Evolutionary conservation across 2,797 vertebrate species (phyloP), one percentile per base, ranked within the genome.

Genomic region (Orestias chungarensis): DNA sequence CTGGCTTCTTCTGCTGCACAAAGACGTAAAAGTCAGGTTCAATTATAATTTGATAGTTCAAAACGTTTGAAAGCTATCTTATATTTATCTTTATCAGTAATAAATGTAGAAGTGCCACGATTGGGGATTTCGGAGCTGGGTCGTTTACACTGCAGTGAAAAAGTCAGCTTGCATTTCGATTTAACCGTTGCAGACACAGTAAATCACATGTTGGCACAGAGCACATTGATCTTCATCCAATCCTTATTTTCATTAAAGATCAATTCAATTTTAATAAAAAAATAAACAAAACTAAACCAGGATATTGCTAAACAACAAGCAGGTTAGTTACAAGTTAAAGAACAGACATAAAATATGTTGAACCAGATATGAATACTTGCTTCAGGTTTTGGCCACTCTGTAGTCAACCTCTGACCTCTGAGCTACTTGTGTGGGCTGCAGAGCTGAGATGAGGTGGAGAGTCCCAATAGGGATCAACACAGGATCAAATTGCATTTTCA

Each of bases 401-500:
- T 35, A 35, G 25, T 68, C 27, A 1, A 74, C 70, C 62, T 73
- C 40, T 65, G 74, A 73, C 76, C 70, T 55, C 31, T 55, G 43
- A 73, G 72, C 77, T 62, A 62, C 46, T 31, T 23, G 57, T 23
- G 67, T 74, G 76, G 82, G 76, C 47, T 40, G 66, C 40, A 55
- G 65, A 61, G 47, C 1, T 2, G 44, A 73, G 72, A 79, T 14
- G 43, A 74, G 68, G 46, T 65, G 55, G 33, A 65, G 59, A 52
- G 62, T 68, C 76, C 75, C 76, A 74, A 68, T 68, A 42, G 72
- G 74, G 70, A 82, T 76, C 57, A 42, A 62, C 64, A 75, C 66
- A 79, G 77, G 75, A 81, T 81, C 86, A 64, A 72, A 83, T 78
- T 49, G 69, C 71, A 79, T 83, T 85, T 86, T 85, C 75, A 85